phyloP scores from a whole-genome alignment of 2,888 invertebrate species.

The Nasonovia ribisnigri region DNA sequence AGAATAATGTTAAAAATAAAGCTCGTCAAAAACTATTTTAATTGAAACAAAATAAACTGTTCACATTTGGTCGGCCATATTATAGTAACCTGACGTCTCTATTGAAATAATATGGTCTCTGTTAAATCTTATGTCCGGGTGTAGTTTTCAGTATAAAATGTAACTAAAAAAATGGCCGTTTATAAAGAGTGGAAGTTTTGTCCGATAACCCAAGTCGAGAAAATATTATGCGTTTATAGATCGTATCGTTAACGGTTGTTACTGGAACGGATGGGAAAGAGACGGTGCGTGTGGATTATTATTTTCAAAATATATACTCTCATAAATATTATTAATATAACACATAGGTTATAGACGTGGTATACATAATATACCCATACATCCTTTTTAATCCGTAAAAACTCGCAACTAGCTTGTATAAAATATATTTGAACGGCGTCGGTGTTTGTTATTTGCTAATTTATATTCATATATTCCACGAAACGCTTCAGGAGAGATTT shows the following conservation, averaged over 20 bases:
- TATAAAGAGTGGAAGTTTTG: not conserved
- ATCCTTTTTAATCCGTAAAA: not conserved
- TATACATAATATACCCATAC: not conserved
- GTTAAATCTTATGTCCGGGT: not conserved
- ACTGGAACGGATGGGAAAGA: not conserved
- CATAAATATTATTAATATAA: not conserved
- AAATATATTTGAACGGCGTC: not conserved
- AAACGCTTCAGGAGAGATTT: conserved; percentile 9
- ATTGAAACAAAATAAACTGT: not conserved
- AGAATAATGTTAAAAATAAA: not conserved
- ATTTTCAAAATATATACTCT: not conserved
- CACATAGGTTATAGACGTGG: not conserved
- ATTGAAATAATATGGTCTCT: not conserved
- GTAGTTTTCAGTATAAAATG: not conserved
- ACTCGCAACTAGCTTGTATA: not conserved
- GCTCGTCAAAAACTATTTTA: not conserved
- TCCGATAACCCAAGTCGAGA: not conserved
- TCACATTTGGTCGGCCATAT: not conserved
- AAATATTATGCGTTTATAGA: not conserved
- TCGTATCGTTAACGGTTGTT: not conserved
- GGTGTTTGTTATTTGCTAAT: conserved; percentile 25
- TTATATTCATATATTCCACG: conserved; percentile 43
- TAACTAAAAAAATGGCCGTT: not conserved
- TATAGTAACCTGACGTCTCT: not conserved
- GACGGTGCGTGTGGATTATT: not conserved